A percentile compares a stretch with the other conserved stretches of the same genome.
Evolutionary conservation across 2,888 invertebrate genomes (phyloP).

Genomic region (Drosophila merina): DNA sequence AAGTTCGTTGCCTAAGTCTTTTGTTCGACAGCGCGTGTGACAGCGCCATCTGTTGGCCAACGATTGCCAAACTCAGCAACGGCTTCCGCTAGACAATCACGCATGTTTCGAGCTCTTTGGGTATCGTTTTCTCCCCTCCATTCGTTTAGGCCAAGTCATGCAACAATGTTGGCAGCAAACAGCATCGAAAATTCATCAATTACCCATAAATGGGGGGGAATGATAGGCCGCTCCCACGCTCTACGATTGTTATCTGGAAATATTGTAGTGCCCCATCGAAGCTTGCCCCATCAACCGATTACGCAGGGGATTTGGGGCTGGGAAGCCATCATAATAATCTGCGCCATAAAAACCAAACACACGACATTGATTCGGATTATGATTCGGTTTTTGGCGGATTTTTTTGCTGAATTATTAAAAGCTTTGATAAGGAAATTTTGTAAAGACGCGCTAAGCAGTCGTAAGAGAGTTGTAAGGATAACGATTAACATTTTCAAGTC

Average conservation of each 20-base stretch:
- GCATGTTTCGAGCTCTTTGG: constrained; percentile 6
- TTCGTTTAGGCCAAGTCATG: constrained; percentile 16
- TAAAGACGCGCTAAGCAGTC: neutral
- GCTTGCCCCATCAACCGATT: neutral
- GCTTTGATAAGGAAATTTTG: neutral
- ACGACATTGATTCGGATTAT: neutral
- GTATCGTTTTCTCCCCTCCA: constrained; percentile 3
- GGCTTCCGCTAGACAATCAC: constrained; percentile 56
- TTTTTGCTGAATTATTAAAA: neutral
- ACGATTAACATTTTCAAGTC: neutral
- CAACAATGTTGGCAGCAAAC: constrained; percentile 18
- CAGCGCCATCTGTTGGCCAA: constrained; percentile 59
- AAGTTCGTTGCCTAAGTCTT: constrained; percentile 78
- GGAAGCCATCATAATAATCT: too few species aligned
- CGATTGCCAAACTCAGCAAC: constrained; percentile 56
- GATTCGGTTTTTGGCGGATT: neutral
- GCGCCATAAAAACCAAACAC: too few species aligned
- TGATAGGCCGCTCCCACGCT: constrained; percentile 24
- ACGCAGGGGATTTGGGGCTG: neutral
- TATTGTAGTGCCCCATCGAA: neutral
- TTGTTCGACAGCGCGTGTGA: constrained; percentile 59
- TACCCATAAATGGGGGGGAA: constrained; percentile 13
- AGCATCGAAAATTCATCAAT: constrained; percentile 30
- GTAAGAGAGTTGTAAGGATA: neutral
- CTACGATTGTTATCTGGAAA: constrained; percentile 10